Base-by-base conservation (phyloP, 2,113 vertebrate species). In the Proterorhinus semilunaris region DNA sequence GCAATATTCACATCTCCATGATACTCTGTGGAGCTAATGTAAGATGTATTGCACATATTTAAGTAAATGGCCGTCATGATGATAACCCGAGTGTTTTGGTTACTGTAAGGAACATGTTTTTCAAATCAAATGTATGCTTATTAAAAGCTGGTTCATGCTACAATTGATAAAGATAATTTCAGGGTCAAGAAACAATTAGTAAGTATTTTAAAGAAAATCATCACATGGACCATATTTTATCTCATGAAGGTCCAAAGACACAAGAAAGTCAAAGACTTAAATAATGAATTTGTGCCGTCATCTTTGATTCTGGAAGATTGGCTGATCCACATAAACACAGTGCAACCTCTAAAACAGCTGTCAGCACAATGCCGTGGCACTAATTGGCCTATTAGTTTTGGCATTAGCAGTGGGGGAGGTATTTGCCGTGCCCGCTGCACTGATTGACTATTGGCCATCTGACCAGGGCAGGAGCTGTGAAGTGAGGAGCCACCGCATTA, bases 381-480 rank as follows among this genome's bases (percentile, higher is more conserved):
- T 88, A 88, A 91, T 87, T 86, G 80, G 81, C 72, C 83, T 69
- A 85, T 89, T 87, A 80, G 75, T 69, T 79, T 78, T 75, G 71
- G 65, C 75, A 82, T 78, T 85, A 84, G 73, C 80, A 47, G 21
- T 65, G 76, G 68, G 76, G 80, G 71, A 71, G 43, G 71, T 69
- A 72, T 81, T 70, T 44, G 58, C 62, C 72, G 81, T 62, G 68
- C 62, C 62, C 68, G 52, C 65, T 15, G n/a, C 11, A 36, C 72
- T 82, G 73, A 79, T 53, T 78, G 72, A 73, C 75, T 80, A 54
- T 64, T 71, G 77, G 44, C 62, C 65, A 65, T 52, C 73, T 75
- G 71, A 53, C 63, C 2, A 10, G 55, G 15, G 71, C 44, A 17
- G 17, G 8, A 65, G 36, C 72, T 64, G 62, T 71, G 70, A 67